Evolutionary conservation across 2,797 vertebrate species (phyloP).

Genomic region (Xenops minutus): DNA sequence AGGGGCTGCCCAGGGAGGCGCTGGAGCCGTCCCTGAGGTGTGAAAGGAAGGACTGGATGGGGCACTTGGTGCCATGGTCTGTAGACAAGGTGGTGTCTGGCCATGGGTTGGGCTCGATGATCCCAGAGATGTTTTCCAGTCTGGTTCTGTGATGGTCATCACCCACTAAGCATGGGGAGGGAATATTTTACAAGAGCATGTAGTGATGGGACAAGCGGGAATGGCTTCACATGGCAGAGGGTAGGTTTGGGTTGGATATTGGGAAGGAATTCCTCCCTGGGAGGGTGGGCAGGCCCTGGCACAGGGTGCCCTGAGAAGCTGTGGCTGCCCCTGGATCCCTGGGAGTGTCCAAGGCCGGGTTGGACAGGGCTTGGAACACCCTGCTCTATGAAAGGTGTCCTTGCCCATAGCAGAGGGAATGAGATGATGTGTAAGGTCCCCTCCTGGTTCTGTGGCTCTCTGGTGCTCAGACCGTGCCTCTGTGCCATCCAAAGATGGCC

Average conservation of each 20-base stretch:
- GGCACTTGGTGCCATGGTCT: not conserved
- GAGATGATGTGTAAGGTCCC: not conserved
- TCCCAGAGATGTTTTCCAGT: not conserved
- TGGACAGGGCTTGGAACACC: accelerated
- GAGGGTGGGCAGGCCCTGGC: not conserved
- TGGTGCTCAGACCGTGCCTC: accelerated
- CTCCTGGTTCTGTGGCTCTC: not conserved
- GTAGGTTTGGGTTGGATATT: not conserved
- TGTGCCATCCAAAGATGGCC: not conserved
- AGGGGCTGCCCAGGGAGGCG: not conserved
- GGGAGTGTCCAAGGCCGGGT: not conserved
- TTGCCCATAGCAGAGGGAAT: not conserved
- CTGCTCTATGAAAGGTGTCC: not conserved
- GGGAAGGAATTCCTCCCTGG: not conserved
- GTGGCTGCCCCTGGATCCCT: not conserved
- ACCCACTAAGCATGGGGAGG: not conserved
- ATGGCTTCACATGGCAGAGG: not conserved
- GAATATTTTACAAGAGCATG: not conserved
- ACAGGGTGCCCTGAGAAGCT: not conserved
- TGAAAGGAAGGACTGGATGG: accelerated
- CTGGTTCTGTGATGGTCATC: not conserved
- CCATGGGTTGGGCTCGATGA: accelerated
- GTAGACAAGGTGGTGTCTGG: too few species aligned
- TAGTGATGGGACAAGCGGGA: not conserved
- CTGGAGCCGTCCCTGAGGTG: not conserved